Conservation (phyloP, 1,140 invertebrate genomes). For the Lycorma delicatula region DNA sequence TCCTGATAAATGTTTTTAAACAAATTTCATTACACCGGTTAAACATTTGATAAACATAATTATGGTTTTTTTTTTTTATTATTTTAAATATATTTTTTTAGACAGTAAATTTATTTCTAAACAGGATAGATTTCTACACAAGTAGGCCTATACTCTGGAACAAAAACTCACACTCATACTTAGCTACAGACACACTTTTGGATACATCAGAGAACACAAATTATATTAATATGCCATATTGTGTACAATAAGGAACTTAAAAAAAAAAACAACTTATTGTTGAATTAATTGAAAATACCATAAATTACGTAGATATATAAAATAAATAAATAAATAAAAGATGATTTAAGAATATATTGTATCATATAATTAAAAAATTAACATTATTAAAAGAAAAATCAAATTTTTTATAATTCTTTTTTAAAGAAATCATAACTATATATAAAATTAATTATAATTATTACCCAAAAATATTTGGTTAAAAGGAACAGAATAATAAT, state of each 20-base stretch:
- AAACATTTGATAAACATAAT: background rate
- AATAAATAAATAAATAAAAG: too few species aligned
- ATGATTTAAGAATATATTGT: too few species aligned
- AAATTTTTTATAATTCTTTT: too few species aligned
- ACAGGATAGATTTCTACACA: conserved; percentile 18
- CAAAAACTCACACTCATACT: conserved; percentile 23
- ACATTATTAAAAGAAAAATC: too few species aligned
- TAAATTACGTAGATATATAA: conserved; percentile 6
- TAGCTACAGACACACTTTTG: conserved; percentile 22
- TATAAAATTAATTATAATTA: too few species aligned
- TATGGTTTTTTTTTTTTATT: background rate
- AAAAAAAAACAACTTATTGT: conserved; percentile 16
- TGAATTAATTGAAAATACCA: conserved; percentile 6
- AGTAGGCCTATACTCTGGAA: conserved; percentile 23
- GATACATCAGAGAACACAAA: conserved; percentile 9
- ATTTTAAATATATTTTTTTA: conserved; percentile 6
- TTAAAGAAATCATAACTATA: conserved; percentile 5
- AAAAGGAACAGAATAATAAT: background rate
- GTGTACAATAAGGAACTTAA: conserved; percentile 24
- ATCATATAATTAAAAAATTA: too few species aligned
- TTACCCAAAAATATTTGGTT: conserved; percentile 7
- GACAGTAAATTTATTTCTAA: conserved; percentile 12
- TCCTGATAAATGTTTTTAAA: background rate
- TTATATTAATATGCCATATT: conserved; percentile 16
- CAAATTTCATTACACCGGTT: background rate